Percentiles rank a stretch among this genome's conserved stretches.
Evolutionary conservation across 1,140 invertebrate genomes (phyloP).

Genomic region (Proctacanthus coquilletti): DNA sequence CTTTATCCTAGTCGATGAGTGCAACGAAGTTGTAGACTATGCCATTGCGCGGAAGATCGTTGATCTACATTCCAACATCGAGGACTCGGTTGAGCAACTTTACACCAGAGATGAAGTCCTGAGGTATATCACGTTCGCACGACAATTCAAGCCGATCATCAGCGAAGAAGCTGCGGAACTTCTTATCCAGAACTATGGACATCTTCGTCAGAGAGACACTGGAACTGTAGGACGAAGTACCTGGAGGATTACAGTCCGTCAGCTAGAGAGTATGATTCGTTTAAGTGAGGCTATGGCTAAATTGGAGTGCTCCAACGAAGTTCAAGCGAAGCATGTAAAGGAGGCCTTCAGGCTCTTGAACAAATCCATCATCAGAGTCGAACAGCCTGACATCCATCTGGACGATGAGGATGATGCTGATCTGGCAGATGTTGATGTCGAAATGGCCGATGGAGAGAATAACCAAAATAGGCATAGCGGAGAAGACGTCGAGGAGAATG

Average conservation of each 20-base stretch:
- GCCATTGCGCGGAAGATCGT: slow-evolving; percentile 93
- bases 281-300: slow-evolving; percentile 93
- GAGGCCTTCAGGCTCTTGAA: slow-evolving; percentile 90
- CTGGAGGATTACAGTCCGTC: slow-evolving; percentile 97
- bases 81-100: slow-evolving; percentile 55
- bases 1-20: slow-evolving; percentile 94
- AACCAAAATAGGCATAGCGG: slow-evolving; percentile 13
- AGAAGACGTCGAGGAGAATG: slow-evolving; percentile 8
- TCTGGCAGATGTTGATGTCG: slow-evolving; percentile 36
- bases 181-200: slow-evolving; percentile 80
- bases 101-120: slow-evolving; percentile 80
- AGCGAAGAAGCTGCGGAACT: slow-evolving; percentile 66
- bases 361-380: slow-evolving; percentile 95
- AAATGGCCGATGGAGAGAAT: slow-evolving; percentile 26
- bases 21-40: slow-evolving; percentile 88
- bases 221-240: slow-evolving; percentile 55
- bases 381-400: slow-evolving; percentile 92
- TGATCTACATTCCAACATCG: slow-evolving; percentile 76
- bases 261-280: slow-evolving; percentile 93
- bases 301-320: slow-evolving; percentile 84
- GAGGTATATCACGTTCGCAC: slow-evolving; percentile 90
- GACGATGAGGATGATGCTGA: slow-evolving; percentile 57
- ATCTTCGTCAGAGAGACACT: slow-evolving; percentile 68
- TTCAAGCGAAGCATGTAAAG: slow-evolving; percentile 73
- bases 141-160: slow-evolving; percentile 90